Evolutionary conservation across 1,140 invertebrate genomes (phyloP).

Genomic region (Drosophila rufa): DNA sequence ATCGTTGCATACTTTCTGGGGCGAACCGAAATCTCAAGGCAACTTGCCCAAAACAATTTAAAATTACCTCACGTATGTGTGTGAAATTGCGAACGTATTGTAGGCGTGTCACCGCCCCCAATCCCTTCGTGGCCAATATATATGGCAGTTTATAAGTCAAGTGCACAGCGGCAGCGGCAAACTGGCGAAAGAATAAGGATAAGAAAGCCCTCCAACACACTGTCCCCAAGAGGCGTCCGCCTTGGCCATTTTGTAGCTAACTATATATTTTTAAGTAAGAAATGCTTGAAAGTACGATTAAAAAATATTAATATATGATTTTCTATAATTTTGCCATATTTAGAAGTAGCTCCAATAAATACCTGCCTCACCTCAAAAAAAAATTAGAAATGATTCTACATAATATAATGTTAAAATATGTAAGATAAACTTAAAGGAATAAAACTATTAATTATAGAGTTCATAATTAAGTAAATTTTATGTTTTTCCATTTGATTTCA

Average conservation of each 20-base stretch:
- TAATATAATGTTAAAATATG: too few relatives aligned
- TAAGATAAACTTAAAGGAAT: too few relatives aligned
- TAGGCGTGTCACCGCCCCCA: conserved; percentile 58
- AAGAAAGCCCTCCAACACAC: conserved; percentile 44
- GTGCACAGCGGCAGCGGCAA: conserved; percentile 64
- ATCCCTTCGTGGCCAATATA: conserved; percentile 49
- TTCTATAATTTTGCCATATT: not conserved
- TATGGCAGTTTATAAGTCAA: conserved; percentile 82
- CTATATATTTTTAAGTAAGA: not conserved
- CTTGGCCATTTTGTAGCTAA: not conserved
- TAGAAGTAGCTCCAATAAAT: not conserved
- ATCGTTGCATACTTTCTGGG: conserved; percentile 61
- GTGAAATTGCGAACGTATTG: conserved; percentile 79
- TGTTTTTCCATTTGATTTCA: too few relatives aligned
- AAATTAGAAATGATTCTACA: too few relatives aligned
- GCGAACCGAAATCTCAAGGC: conserved; percentile 42
- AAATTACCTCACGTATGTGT: conserved; percentile 82
- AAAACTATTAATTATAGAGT: too few relatives aligned
- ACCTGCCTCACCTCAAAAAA: too few relatives aligned
- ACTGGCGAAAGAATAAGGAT: conserved; percentile 36
- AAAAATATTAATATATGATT: not conserved
- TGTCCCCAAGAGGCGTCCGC: not conserved
- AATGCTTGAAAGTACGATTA: not conserved
- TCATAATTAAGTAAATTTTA: too few relatives aligned
- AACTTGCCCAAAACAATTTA: conserved; percentile 77